These are phyloP conservation scores for Leucania comma DNA, from an alignment of 2,888 invertebrate species.

Conservation along the genomic window DNA sequence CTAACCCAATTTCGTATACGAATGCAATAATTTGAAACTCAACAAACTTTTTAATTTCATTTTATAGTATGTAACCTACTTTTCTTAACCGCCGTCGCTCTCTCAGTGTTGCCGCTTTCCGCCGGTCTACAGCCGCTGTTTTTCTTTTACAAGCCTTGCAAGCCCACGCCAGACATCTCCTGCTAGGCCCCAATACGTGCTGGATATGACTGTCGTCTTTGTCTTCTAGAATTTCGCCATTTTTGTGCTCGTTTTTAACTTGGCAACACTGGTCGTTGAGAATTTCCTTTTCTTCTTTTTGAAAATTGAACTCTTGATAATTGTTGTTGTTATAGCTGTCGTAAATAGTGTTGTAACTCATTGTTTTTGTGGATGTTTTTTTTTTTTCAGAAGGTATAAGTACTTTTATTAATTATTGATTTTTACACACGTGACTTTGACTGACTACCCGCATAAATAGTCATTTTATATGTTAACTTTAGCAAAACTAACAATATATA, in stretches of 20 bases:
- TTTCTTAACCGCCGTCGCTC: constrained; percentile 98
- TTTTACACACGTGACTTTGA: neutral
- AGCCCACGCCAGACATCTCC: constrained; percentile 98
- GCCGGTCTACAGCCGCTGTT: constrained; percentile 97
- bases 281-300: constrained; percentile 74
- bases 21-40: no score
- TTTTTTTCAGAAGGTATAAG: neutral
- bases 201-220: constrained; percentile 84
- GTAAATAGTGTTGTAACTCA: constrained; percentile 81
- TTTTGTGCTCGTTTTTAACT: constrained; percentile 81
- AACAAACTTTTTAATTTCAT: no score
- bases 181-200: constrained; percentile 89
- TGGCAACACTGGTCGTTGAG: constrained; percentile 76
- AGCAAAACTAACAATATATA: neutral
- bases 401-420: neutral
- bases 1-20: no score
- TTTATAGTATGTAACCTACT: constrained; percentile 88
- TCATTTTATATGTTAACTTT: no score
- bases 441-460: constrained; percentile 4
- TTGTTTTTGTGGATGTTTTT: constrained; percentile 47
- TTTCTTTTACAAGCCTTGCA: constrained; percentile 99
- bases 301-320: constrained; percentile 71
- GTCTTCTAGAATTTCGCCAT: constrained; percentile 67
- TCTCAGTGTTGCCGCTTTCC: constrained; percentile 99
- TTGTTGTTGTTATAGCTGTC: constrained; percentile 76